These are phyloP conservation scores for Oreochromis spilurus DNA, from an alignment of 2,113 vertebrate species.

Conservation along the genomic window DNA sequence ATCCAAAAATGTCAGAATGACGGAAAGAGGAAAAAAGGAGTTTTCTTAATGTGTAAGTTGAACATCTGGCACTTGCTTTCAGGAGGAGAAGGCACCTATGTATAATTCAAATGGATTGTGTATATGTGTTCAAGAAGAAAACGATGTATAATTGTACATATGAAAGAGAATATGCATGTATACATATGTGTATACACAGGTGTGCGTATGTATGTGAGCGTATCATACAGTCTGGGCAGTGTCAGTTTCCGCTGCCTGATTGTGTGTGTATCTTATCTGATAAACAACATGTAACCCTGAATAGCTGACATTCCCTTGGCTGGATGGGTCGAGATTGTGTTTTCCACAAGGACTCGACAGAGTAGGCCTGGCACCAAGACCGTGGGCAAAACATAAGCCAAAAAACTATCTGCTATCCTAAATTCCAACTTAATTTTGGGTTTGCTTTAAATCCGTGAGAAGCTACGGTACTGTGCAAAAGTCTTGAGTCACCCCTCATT, in stretches of 20 bases:
- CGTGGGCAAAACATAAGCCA: background rate
- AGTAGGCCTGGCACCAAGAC: conserved; percentile 9
- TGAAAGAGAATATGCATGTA: conserved; percentile 58
- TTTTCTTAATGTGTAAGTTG: background rate
- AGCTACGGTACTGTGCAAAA: background rate
- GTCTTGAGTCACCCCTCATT: background rate
- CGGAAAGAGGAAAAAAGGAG: conserved; percentile 7
- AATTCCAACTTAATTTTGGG: conserved; percentile 15
- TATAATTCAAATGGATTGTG: conserved; percentile 40
- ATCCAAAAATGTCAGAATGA: background rate
- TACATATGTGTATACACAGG: conserved; percentile 58
- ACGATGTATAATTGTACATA: conserved; percentile 34
- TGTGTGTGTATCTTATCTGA: conserved; percentile 69
- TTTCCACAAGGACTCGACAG: conserved; percentile 1
- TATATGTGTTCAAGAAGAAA: conserved; percentile 22
- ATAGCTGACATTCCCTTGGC: conserved; percentile 56
- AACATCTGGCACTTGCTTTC: conserved; percentile 23
- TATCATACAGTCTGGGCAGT: conserved; percentile 20
- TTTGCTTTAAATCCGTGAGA: conserved; percentile 17
- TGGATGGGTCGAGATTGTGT: conserved; percentile 39
- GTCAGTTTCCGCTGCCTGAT: conserved; percentile 55
- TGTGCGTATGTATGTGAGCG: conserved; percentile 32
- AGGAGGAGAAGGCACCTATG: conserved; percentile 44
- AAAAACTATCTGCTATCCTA: conserved; percentile 17
- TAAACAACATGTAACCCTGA: conserved; percentile 59